These are phyloP conservation scores for Meliscaeva auricollis DNA, from an alignment of 2,888 invertebrate species.

Conservation along the genomic window DNA sequence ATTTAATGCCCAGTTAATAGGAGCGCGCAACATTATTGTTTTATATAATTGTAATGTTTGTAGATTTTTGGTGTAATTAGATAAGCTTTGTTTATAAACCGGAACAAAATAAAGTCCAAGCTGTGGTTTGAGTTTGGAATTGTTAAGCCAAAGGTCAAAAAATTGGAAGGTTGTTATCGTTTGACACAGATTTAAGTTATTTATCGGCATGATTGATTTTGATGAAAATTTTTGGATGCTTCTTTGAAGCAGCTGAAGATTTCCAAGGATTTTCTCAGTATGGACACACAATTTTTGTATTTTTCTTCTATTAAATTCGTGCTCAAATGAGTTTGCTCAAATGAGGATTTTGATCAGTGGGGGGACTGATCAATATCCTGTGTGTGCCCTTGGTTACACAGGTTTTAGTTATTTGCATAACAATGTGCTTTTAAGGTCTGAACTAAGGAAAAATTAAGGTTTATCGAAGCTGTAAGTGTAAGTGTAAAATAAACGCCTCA, in stretches of 20 bases:
- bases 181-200: background rate
- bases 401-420: no score
- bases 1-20: conserved; percentile 31
- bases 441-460: no score
- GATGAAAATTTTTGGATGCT: background rate
- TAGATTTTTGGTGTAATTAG: conserved; percentile 2
- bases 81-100: conserved; percentile 1
- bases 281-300: no score
- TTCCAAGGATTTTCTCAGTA: background rate
- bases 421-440: no score
- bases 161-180: background rate
- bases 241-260: background rate
- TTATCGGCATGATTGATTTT: background rate
- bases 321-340: no score
- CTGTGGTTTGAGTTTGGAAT: background rate
- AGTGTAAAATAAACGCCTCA: no score
- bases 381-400: no score
- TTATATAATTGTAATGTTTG: background rate
- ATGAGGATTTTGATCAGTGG: no score
- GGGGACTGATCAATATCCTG: no score
- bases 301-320: no score
- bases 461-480: no score
- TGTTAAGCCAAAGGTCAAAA: background rate
- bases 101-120: background rate
- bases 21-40: background rate